Percentiles rank a stretch among this genome's conserved stretches.
These are phyloP conservation scores for Quadroppia sp. DNA, from an alignment of 2,888 invertebrate genomes.

Conservation along the genomic window DNA sequence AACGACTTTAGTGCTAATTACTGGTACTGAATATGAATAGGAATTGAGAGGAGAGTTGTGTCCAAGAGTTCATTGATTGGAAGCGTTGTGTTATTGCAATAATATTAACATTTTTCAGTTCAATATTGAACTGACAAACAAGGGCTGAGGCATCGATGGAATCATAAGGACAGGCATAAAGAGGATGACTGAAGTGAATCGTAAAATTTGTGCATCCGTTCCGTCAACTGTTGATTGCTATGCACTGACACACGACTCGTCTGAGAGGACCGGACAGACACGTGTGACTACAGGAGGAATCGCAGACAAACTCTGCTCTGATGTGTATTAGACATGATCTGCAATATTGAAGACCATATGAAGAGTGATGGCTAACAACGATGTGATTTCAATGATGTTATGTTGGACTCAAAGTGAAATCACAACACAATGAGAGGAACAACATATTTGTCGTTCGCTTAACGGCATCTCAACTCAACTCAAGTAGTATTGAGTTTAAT, in stretches of 20 bases:
- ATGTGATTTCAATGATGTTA: not conserved
- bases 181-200: constrained; percentile 26
- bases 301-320: not conserved
- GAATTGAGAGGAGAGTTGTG: too few relatives aligned
- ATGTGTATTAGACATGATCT: constrained; percentile 9
- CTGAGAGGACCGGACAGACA: constrained; percentile 27
- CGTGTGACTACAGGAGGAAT: constrained; percentile 11
- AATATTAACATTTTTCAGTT: constrained; percentile 24
- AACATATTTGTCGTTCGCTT: constrained; percentile 16
- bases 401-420: not conserved
- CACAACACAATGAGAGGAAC: not conserved
- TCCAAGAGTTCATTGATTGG: constrained; percentile 19
- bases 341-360: not conserved
- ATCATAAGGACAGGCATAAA: constrained; percentile 14
- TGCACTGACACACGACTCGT: constrained; percentile 27
- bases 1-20: constrained; percentile 29
- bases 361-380: constrained; percentile 18
- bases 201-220: constrained; percentile 34
- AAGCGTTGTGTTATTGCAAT: constrained; percentile 34
- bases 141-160: not conserved
- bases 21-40: constrained; percentile 3
- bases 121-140: constrained; percentile 30
- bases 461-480: not conserved
- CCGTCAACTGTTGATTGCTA: constrained; percentile 30
- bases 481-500: not conserved